Evolutionary conservation across 2,113 vertebrate species (phyloP), one percentile per base, ranked within the genome.

Genomic region (Tympanuchus pallidicinctus): DNA sequence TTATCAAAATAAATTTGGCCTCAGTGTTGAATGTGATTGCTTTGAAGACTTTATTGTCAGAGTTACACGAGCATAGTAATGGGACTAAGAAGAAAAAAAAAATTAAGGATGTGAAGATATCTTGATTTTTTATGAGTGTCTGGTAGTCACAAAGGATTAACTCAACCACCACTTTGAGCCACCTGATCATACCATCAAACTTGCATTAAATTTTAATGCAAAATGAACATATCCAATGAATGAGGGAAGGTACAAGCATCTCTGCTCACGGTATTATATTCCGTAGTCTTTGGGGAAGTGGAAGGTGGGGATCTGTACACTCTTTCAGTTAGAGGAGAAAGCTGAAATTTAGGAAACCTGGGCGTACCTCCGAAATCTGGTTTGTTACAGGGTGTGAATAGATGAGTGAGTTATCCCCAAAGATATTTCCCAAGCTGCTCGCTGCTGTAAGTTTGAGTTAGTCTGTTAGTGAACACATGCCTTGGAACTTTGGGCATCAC

Each of bases 1-100:
- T 16, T 57, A 77, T 60, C 34, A 81, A 42, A 77, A 91, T 50
- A 91, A 83, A 67, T 88, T 86, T 30, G 32, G 24, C 45, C 34
- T 82, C 30, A 20, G 20, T 18, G 11, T 67, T 89, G 42, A 74
- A 56, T 60, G 25, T 3, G 10, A 17, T n/a, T 87, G 38, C 47
- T 84, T 47, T 64, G 60, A 67, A 80, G 90, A 81, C 8, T 32
- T 63, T 71, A 70, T 81, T 89, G 30, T 71, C 45, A n/a, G 57
- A 59, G 27, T 88, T 86, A 61, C 24, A 74, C 30, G 76, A 38
- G 14, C 1, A 0, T 57, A 2, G 0, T 34, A 21, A 3, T 36
- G 10, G 28, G 28, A 56, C 0, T 1, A 66, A 66, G n/a, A 48
- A 93, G 22, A 80, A 66, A 24, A 42, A 42, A 15, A 18, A 20